Evolutionary conservation across 2,888 invertebrate species (phyloP), one percentile per base, ranked within the genome.

Genomic region (Balanococcus diminutus): DNA sequence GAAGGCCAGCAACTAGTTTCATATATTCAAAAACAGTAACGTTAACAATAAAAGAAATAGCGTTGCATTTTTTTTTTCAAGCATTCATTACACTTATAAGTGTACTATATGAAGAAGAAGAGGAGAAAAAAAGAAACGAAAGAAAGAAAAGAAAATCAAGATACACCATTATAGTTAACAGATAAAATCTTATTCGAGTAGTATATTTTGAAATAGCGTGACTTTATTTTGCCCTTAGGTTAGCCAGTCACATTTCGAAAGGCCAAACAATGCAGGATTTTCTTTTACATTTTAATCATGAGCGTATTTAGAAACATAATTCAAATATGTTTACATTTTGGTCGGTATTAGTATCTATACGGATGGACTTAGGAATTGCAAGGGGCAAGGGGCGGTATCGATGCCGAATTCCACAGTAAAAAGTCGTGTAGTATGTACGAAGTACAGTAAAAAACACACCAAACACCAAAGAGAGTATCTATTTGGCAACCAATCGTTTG

Each of bases 91-190:
- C 25, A 46, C 11, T n/a, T n/a, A n/a, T n/a, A n/a, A n/a, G n/a
- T n/a, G 19, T n/a, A 79, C 16, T 19, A 32, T 25, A 32, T 32
- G 46, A 82, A 82, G 42, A 28, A 42, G 25, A 46, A 39, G n/a
- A 84, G 25, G 36, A 39, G 32, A n/a, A 31, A n/a, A 31, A 16
- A 56, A 56, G 32, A 51, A 42, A 51, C 36, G 39, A 81, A 82
- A 82, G 32, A 82, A 46, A 25, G 36, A 83, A 61, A 67, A 84
- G 31, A 84, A 84, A 39, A 84, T 84, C 72, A 72, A 72, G 72
- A 72, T 32, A 72, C 32, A 32, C 72, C 32, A 31, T 67, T 72
- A 72, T 72, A 72, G 72, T 72, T 32, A 32, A 72, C 16, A 72
- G 72, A 72, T 72, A 72, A 72, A 72, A 72, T 72, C 72, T 72